A percentile compares a stretch with the other conserved stretches of the same genome.
phyloP scores from a whole-genome alignment of 2,888 invertebrate species.

The Agrochola macilenta region DNA sequence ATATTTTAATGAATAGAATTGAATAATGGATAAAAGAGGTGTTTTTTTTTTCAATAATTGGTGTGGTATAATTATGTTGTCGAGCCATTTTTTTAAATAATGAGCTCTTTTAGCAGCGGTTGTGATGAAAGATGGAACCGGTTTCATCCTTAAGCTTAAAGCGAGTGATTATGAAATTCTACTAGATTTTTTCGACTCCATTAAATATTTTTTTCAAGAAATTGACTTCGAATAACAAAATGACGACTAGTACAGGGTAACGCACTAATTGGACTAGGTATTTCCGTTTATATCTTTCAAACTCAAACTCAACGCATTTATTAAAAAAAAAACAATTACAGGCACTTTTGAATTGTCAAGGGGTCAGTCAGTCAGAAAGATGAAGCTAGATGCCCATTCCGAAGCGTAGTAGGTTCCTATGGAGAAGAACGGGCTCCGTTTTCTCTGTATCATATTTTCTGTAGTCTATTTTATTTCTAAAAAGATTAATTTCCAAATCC shows the following conservation, averaged over 20 bases:
- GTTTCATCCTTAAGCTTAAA: constrained; percentile 32
- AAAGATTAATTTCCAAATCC: background rate
- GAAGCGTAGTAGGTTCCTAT: background rate
- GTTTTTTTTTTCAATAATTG: constrained; percentile 43
- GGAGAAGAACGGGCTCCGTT: background rate
- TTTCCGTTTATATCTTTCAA: background rate
- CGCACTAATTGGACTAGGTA: background rate
- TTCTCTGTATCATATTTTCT: background rate
- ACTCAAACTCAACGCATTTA: background rate
- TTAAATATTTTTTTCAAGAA: constrained; percentile 37
- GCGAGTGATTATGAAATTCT: constrained; percentile 55
- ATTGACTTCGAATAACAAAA: constrained; percentile 38
- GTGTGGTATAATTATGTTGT: constrained; percentile 65
- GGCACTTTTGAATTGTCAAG: background rate
- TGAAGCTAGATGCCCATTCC: background rate
- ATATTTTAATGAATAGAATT: constrained; percentile 28
- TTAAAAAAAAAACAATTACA: background rate
- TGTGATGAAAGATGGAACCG: constrained; percentile 50
- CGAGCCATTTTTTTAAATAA: constrained; percentile 59
- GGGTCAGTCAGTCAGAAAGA: background rate
- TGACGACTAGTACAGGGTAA: constrained; percentile 31
- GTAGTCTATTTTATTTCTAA: too few relatives aligned
- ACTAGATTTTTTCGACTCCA: constrained; percentile 43
- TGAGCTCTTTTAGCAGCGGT: constrained; percentile 46
- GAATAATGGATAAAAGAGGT: constrained; percentile 26